A percentile compares a stretch with the other conserved stretches of the same genome.
Evolutionary conservation across 2,797 vertebrate genomes (phyloP).

Genomic region (Tadarida brasiliensis): DNA sequence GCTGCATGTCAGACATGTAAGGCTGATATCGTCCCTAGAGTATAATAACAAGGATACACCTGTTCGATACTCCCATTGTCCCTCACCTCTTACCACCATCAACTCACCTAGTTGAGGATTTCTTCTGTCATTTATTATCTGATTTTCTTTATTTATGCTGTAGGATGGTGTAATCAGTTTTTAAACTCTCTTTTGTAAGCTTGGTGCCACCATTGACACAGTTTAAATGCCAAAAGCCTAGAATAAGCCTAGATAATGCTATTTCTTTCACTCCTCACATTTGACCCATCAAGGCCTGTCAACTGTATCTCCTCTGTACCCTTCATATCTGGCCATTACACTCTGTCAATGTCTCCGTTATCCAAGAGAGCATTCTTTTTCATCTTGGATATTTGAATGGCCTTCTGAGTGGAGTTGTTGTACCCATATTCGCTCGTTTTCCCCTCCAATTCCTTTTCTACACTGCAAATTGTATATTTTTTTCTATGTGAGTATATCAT

Average conservation of each 20-base stretch:
- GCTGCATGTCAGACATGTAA: background rate
- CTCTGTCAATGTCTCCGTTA: background rate
- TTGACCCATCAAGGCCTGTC: background rate
- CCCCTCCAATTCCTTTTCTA: background rate
- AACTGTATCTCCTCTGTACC: background rate
- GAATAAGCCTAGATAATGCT: background rate
- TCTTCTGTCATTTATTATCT: background rate
- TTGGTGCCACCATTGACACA: background rate
- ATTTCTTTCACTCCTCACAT: background rate
- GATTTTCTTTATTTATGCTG: slow-evolving; percentile 18
- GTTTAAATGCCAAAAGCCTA: background rate
- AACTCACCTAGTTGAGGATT: background rate
- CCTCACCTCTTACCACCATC: background rate
- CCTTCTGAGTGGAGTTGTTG: background rate
- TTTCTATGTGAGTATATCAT: background rate
- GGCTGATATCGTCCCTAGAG: background rate
- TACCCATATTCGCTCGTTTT: background rate
- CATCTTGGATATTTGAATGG: background rate
- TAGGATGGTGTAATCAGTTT: background rate
- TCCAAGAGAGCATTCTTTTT: background rate
- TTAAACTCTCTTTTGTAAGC: background rate
- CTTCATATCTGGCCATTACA: background rate
- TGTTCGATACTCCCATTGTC: background rate
- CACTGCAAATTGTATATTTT: background rate
- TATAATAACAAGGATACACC: background rate